Conservation (phyloP, 2,888 invertebrate species). For the Blastobasis adustella region DNA sequence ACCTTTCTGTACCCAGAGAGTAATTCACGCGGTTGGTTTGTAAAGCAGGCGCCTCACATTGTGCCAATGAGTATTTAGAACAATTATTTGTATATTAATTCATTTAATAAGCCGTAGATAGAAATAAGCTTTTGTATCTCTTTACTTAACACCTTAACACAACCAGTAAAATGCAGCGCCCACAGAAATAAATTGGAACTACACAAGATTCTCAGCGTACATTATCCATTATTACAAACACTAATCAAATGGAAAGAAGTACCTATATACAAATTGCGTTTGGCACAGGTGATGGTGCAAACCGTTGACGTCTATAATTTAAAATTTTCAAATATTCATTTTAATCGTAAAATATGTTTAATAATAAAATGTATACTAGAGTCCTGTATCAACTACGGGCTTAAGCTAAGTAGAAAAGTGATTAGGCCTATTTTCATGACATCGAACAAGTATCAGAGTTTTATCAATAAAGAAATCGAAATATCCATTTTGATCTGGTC, state of each 20-base stretch:
- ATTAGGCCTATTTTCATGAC: constrained; percentile 57
- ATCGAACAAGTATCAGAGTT: too few species aligned
- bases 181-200: constrained; percentile 22
- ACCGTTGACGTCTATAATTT: constrained; percentile 37
- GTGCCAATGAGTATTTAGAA: too few species aligned
- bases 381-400: constrained; percentile 65
- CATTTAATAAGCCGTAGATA: too few species aligned
- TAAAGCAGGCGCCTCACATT: too few species aligned
- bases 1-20: too few species aligned
- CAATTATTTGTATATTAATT: too few species aligned
- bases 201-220: constrained; percentile 27
- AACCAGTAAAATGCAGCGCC: constrained; percentile 17
- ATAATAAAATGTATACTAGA: constrained; percentile 45
- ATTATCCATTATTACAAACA: constrained; percentile 33
- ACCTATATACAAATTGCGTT: constrained; percentile 53
- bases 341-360: constrained; percentile 44
- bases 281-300: constrained; percentile 66
- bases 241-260: constrained; percentile 41
- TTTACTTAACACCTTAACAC: background rate
- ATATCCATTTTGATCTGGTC: too few species aligned
- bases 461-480: too few species aligned
- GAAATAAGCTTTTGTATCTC: too few species aligned
- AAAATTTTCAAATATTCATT: constrained; percentile 32
- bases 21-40: too few species aligned
- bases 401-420: constrained; percentile 50